These are phyloP conservation scores for Venusia cambrica DNA, from an alignment of 2,888 invertebrate species.

Conservation along the genomic window DNA sequence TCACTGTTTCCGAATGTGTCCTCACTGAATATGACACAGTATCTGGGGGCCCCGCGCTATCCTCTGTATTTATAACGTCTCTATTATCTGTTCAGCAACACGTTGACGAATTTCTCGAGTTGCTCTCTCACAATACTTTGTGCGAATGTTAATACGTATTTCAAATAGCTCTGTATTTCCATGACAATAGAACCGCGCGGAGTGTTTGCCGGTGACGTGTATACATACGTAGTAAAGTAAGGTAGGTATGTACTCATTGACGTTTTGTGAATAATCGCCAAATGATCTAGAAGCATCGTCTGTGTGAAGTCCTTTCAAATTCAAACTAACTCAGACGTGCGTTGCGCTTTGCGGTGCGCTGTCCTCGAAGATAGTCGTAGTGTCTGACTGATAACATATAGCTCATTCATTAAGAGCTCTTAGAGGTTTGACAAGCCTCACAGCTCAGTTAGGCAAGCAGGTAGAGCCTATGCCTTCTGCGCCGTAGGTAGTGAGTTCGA, in stretches of 20 bases:
- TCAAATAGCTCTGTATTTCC: constrained; percentile 16
- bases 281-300: constrained; percentile 1
- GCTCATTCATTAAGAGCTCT: too few relatives aligned
- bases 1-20: constrained; percentile 19
- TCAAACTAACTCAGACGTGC: too few relatives aligned
- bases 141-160: constrained; percentile 44
- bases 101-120: constrained; percentile 43
- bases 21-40: constrained; percentile 27
- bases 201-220: constrained; percentile 15
- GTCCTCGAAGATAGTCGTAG: too few relatives aligned
- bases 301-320: too few relatives aligned
- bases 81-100: constrained; percentile 44
- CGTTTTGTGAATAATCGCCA: too few relatives aligned
- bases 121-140: constrained; percentile 39
- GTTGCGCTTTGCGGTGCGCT: too few relatives aligned
- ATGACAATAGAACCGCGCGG: constrained; percentile 21
- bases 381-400: too few relatives aligned
- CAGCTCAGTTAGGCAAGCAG: too few relatives aligned
- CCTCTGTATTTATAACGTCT: constrained; percentile 46
- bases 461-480: too few relatives aligned
- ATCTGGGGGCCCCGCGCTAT: constrained; percentile 26
- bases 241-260: too few relatives aligned
- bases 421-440: too few relatives aligned
- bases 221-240: constrained; percentile 7
- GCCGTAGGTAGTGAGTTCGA: too few relatives aligned